These are phyloP conservation scores for Amblyopsis rosae DNA, from an alignment of 2,113 vertebrate genomes.

Conservation along the genomic window DNA sequence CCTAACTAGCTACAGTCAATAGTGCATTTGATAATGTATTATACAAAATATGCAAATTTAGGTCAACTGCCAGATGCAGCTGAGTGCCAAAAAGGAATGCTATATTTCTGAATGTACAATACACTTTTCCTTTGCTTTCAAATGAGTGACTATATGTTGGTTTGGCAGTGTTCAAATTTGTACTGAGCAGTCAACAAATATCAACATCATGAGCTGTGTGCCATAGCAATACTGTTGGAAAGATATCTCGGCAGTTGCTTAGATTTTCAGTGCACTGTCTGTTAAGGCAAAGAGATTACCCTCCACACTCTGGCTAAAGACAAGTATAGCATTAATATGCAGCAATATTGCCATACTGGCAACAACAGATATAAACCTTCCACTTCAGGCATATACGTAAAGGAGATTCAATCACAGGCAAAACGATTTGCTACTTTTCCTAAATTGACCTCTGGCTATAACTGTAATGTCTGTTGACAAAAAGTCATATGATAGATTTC, in stretches of 20 bases:
- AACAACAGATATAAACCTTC: constrained; percentile 68
- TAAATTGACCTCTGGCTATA: constrained; percentile 19
- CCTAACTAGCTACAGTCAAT: constrained; percentile 77
- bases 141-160: constrained; percentile 55
- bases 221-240: constrained; percentile 70
- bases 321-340: constrained; percentile 73
- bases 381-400: constrained; percentile 66
- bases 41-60: constrained; percentile 74
- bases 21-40: constrained; percentile 80
- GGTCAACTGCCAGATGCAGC: constrained; percentile 46
- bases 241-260: constrained; percentile 73
- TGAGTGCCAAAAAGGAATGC: constrained; percentile 69
- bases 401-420: constrained; percentile 65
- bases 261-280: constrained; percentile 77
- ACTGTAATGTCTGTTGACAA: constrained; percentile 1
- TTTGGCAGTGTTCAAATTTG: constrained; percentile 71
- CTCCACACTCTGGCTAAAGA: constrained; percentile 73
- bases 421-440: constrained; percentile 61
- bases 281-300: constrained; percentile 76
- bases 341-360: constrained; percentile 66
- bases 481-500: neutral
- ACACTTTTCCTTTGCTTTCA: constrained; percentile 54
- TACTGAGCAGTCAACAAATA: constrained; percentile 63
- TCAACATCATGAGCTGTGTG: constrained; percentile 65
- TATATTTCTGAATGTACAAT: constrained; percentile 61